phyloP scores from a whole-genome alignment of 2,797 vertebrate species.

The Orientallactaga sibirica region DNA sequence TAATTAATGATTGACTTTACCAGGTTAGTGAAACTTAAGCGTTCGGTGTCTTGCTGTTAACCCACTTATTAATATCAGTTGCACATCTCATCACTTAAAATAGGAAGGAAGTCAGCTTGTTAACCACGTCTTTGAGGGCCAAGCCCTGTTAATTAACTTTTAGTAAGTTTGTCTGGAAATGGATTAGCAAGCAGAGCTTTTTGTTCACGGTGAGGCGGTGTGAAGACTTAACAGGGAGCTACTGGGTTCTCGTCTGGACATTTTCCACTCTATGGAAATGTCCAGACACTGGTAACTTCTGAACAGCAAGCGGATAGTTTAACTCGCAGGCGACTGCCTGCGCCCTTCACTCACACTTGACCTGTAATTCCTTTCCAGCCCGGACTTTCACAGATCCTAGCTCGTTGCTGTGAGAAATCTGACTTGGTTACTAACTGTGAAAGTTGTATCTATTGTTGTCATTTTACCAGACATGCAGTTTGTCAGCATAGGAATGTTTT shows the following conservation, averaged over 20 bases:
- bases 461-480: neutral
- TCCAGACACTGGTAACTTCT: neutral
- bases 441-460: neutral
- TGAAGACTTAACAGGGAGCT: slow-evolving; percentile 1
- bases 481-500: neutral
- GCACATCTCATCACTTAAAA: neutral
- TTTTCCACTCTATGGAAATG: slow-evolving; percentile 59
- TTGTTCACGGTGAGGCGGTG: neutral
- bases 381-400: slow-evolving; percentile 18
- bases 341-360: neutral
- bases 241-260: neutral
- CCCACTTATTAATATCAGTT: neutral
- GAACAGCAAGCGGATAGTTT: neutral
- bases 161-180: neutral
- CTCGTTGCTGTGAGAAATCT: slow-evolving; percentile 10
- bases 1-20: neutral
- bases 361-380: neutral
- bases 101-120: neutral
- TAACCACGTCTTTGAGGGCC: neutral
- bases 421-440: slow-evolving; percentile 11
- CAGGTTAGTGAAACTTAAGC: neutral
- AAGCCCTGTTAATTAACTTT: neutral
- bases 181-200: neutral
- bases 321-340: neutral
- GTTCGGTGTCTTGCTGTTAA: neutral